These are phyloP conservation scores for Mobula hypostoma DNA, from an alignment of 2,113 vertebrate genomes.

Conservation along the genomic window DNA sequence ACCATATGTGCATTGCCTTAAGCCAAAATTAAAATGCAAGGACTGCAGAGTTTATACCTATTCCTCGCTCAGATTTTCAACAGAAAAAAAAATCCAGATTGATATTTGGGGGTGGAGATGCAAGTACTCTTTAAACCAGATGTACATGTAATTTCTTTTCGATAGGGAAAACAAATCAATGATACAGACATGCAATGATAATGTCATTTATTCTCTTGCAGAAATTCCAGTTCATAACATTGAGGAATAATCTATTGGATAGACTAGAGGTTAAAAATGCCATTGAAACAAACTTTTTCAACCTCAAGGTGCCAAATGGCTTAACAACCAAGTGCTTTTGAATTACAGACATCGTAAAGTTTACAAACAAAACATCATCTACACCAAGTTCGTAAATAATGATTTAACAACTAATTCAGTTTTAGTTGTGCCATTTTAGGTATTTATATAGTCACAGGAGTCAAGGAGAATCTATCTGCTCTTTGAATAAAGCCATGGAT, in stretches of 20 bases:
- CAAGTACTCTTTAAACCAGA: background rate
- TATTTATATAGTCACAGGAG: background rate
- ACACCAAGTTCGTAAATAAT: background rate
- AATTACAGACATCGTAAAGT: background rate
- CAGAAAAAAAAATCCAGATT: too few relatives aligned
- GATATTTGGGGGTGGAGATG: too few relatives aligned
- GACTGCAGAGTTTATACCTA: too few relatives aligned
- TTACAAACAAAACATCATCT: background rate
- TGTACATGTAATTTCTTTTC: background rate
- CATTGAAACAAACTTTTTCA: background rate
- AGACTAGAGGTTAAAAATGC: background rate
- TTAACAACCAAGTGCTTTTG: background rate
- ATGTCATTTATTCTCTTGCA: too few relatives aligned
- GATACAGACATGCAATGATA: background rate
- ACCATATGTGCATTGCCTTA: too few relatives aligned
- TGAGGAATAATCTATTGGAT: background rate
- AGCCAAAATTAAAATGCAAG: too few relatives aligned
- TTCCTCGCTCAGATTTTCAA: too few relatives aligned
- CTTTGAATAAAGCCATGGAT: background rate
- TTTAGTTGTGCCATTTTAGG: background rate
- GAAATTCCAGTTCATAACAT: background rate
- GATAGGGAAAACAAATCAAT: background rate
- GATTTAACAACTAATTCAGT: background rate
- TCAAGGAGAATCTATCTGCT: background rate
- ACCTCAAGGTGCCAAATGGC: background rate